Conservation (phyloP, 2,888 invertebrate genomes). For the Drosophila yooni region DNA sequence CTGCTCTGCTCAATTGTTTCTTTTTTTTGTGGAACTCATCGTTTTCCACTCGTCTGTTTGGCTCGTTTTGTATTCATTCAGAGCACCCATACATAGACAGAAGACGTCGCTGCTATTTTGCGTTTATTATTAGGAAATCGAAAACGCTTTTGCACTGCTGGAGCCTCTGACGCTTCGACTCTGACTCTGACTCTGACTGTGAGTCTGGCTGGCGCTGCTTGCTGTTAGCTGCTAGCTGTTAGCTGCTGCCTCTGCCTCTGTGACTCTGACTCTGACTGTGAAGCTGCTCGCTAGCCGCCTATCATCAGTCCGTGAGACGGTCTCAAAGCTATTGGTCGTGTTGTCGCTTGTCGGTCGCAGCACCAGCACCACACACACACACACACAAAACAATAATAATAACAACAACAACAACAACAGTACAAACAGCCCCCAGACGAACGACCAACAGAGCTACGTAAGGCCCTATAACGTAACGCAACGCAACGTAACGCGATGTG, state of each 20-base stretch:
- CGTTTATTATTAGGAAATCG: constrained; percentile 79
- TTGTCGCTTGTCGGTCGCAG: constrained; percentile 75
- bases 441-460: constrained; percentile 36
- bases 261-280: constrained; percentile 56
- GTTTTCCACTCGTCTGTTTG: constrained; percentile 51
- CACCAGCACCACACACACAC: constrained; percentile 36
- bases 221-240: constrained; percentile 5
- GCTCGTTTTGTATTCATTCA: constrained; percentile 77
- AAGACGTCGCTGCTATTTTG: constrained; percentile 76
- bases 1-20: constrained; percentile 13
- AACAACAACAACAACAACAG: constrained; percentile 29
- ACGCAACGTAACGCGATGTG: constrained; percentile 22
- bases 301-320: constrained; percentile 82
- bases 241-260: constrained; percentile 14
- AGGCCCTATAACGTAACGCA: constrained; percentile 32
- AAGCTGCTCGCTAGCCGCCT: constrained; percentile 72
- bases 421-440: constrained; percentile 24
- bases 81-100: constrained; percentile 75
- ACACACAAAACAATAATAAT: constrained; percentile 16
- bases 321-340: constrained; percentile 82
- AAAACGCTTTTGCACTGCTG: constrained; percentile 67
- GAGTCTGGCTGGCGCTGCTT: constrained; percentile 29
- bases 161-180: constrained; percentile 39
- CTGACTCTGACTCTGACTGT: constrained; percentile 27
- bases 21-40: constrained; percentile 55